Evolutionary conservation across 2,888 invertebrate genomes (phyloP).

Genomic region (Drosophila ezoana): DNA sequence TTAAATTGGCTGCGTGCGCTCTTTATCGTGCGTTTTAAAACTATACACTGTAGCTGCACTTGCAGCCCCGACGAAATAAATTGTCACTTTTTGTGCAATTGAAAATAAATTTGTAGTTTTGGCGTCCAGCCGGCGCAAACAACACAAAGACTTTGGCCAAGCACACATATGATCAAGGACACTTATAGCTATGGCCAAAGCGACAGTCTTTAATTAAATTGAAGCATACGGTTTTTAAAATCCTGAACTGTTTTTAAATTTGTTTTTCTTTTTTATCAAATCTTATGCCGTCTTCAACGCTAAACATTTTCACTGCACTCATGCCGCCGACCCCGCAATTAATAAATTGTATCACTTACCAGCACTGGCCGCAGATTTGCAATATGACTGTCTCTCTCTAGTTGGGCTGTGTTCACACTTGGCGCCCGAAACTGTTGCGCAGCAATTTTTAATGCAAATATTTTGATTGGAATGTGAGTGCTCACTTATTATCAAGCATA

Average conservation of each 20-base stretch:
- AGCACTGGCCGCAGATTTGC: slow-evolving; percentile 64
- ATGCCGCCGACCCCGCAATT: slow-evolving; percentile 68
- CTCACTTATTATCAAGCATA: background rate
- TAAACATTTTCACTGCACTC: slow-evolving; percentile 74
- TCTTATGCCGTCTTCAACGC: slow-evolving; percentile 71
- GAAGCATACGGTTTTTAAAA: slow-evolving; percentile 21
- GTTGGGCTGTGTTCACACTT: slow-evolving; percentile 41
- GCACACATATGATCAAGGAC: slow-evolving; percentile 9
- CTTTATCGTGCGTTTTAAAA: slow-evolving; percentile 9
- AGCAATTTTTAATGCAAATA: slow-evolving; percentile 14
- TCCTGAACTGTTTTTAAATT: slow-evolving; percentile 50
- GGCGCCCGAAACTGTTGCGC: slow-evolving; percentile 41
- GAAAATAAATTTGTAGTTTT: slow-evolving; percentile 53
- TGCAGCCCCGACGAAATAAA: slow-evolving; percentile 23
- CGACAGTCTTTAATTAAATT: slow-evolving; percentile 8
- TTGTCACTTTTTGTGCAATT: slow-evolving; percentile 52
- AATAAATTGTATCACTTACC: slow-evolving; percentile 45
- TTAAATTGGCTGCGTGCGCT: slow-evolving; percentile 25
- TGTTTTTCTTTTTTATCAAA: slow-evolving; percentile 67
- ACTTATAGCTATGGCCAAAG: slow-evolving; percentile 6
- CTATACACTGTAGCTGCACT: slow-evolving; percentile 10
- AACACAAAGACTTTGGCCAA: slow-evolving; percentile 35
- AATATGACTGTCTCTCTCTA: slow-evolving; percentile 52
- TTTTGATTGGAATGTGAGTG: slow-evolving; percentile 3
- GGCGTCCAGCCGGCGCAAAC: slow-evolving; percentile 62